Base-by-base conservation (phyloP, 2,888 invertebrate species). In the Papilio protenor region DNA sequence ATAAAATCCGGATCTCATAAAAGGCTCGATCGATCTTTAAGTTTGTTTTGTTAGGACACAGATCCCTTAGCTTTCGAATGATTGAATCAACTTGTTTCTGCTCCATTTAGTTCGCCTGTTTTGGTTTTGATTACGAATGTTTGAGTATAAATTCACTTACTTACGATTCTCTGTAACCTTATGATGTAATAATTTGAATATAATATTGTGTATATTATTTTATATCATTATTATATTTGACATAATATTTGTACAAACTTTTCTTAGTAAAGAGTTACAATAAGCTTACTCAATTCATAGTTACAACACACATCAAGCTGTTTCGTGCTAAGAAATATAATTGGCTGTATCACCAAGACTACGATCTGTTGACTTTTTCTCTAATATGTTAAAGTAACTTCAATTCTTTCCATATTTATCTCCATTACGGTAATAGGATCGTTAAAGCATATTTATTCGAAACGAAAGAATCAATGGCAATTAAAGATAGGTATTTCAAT, bases 1-100 rank as follows among this genome's bases (percentile, higher is more conserved):
- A 45, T 69, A 69, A 45, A 69, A 45, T 45, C 40, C 21, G 33
- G 3, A n/a, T 69, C 10, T n/a, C 12, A n/a, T 45, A 70, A 76
- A 70, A 73, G 80, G 81, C 80, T 82, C 76, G 83, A 85, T 81
- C 78, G 80, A 82, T 83, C 82, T 78, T 79, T 79, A 78, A 91
- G 87, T 89, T 86, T 93, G 92, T 94, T 93, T 91, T 93, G 92
- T 93, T 93, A 93, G 93, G 93, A 91, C 89, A 85, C 85, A 83
- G 86, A 82, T 84, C 84, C 85, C 87, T 85, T 84, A 72, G 80
- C 85, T 84, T 85, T 88, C 86, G 86, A 86, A 86, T 87, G 90
- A 86, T 89, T 86, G 88, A 88, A 89, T 90, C 89, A 89, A 87
- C 85, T 87, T 84, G 83, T 83, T 88, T 90, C 87, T 86, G 84